phyloP scores from a whole-genome alignment of 37 sponge, comb jelly and placozoan genomes.

The Hormiphora californensis region DNA sequence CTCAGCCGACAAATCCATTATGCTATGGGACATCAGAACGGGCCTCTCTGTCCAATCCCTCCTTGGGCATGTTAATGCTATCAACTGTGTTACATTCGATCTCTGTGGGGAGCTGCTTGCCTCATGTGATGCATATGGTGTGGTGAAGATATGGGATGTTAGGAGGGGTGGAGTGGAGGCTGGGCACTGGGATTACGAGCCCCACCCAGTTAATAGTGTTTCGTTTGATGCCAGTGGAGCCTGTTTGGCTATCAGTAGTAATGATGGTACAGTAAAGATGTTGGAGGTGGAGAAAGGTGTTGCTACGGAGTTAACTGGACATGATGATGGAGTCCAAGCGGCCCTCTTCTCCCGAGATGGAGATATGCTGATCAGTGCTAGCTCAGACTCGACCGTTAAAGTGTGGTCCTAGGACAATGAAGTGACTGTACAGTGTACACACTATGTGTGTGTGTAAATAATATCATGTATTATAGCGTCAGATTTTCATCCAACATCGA shows the following conservation, averaged over 20 bases:
- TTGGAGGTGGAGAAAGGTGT: conserved; percentile 57
- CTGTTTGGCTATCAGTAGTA: conserved; percentile 68
- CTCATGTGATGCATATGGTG: conserved; percentile 57
- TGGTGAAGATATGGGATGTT: conserved; percentile 74
- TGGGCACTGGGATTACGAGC: conserved; percentile 64
- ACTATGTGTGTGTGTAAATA: too few relatives aligned
- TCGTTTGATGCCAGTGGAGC: conserved; percentile 74
- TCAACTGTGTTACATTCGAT: conserved; percentile 64
- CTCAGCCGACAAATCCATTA: conserved; percentile 91
- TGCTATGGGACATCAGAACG: conserved; percentile 91
- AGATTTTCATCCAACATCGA: too few relatives aligned
- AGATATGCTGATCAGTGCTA: conserved; percentile 62
- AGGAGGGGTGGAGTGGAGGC: not conserved
- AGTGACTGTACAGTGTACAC: too few relatives aligned
- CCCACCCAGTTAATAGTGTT: conserved; percentile 64
- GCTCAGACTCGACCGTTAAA: conserved; percentile 57
- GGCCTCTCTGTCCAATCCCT: conserved; percentile 85
- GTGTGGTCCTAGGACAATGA: conserved; percentile 75
- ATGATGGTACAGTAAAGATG: conserved; percentile 58
- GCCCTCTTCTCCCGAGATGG: conserved; percentile 61
- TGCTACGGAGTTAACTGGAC: conserved; percentile 59
- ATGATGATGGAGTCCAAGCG: conserved; percentile 65
- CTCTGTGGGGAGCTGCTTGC: conserved; percentile 47
- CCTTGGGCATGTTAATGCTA: conserved; percentile 82
- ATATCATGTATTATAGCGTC: too few relatives aligned